Conservation (phyloP, 2,888 invertebrate genomes). For the Dryobota labecula region DNA sequence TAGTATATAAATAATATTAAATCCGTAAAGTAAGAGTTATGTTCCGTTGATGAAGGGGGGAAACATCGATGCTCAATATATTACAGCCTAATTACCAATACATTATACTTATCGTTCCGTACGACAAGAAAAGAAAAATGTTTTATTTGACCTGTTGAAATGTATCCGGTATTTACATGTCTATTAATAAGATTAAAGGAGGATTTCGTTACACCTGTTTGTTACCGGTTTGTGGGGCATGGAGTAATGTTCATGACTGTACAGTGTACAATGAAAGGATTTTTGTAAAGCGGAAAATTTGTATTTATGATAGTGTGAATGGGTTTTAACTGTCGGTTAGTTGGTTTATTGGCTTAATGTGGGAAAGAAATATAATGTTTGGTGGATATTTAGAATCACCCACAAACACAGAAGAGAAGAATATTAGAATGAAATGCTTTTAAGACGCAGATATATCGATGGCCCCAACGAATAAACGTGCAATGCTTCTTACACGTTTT, state of each 20-base stretch:
- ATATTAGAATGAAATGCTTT: too few relatives aligned
- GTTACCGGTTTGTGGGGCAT: slow-evolving; percentile 57
- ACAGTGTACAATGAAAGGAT: slow-evolving; percentile 48
- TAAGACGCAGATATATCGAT: too few relatives aligned
- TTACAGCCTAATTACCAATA: slow-evolving; percentile 87
- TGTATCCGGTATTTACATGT: slow-evolving; percentile 83
- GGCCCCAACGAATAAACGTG: too few relatives aligned
- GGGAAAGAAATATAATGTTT: neutral
- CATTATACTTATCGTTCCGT: slow-evolving; percentile 84
- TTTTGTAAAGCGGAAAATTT: slow-evolving; percentile 55
- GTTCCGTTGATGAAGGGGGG: slow-evolving; percentile 84
- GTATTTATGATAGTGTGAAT: slow-evolving; percentile 63
- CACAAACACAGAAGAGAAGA: too few relatives aligned
- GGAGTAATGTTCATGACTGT: slow-evolving; percentile 36
- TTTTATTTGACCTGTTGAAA: slow-evolving; percentile 83
- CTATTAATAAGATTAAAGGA: slow-evolving; percentile 83
- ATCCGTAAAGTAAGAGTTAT: slow-evolving; percentile 85
- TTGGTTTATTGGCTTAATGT: slow-evolving; percentile 38
- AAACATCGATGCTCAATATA: slow-evolving; percentile 86
- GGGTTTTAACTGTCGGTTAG: slow-evolving; percentile 28
- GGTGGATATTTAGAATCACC: too few relatives aligned
- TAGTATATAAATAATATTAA: slow-evolving; percentile 78
- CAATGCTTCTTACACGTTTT: too few relatives aligned
- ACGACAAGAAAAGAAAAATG: slow-evolving; percentile 79
- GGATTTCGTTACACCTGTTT: slow-evolving; percentile 70